Evolutionary conservation across 2,888 invertebrate genomes (phyloP), one percentile per base, ranked within the genome.

Genomic region (Elysia crispata): DNA sequence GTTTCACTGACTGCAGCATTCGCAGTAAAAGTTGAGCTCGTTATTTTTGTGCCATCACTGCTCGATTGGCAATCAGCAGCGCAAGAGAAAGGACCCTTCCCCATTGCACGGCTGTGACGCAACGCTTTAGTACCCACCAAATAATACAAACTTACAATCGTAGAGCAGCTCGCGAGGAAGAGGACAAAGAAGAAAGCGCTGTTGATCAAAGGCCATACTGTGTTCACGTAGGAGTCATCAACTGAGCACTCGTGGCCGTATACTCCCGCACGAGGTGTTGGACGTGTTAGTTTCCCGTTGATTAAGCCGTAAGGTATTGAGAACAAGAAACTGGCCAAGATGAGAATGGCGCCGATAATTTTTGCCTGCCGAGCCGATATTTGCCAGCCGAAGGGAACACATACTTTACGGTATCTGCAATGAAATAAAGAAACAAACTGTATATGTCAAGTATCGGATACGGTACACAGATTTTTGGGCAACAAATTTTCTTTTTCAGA

Each of bases 321-420:
- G 28, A 74, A 74, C 18, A 41, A 11, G 41, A 41, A 3, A 11
- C 41, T 41, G 41, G 41, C 11, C 5, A 11, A 1, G 1, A 78
- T 57, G 20, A 74, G 3, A 18, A 33, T 18, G 18, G 66, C n/a
- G n/a, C 70, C 54, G 13, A 78, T 41, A 1, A 75, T 72, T 33
- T 50, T 64, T 5, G 76, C 74, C 8, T 50, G 25, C 1, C 49
- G 60, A 0, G 69, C 18, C 3, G 78, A 23, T 3, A 60, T 41
- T 31, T 75, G 82, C 57, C 30, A 76, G 11, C 23, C n/a, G 31
- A 60, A 66, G 0, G 72, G 49, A 0, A 41, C 33, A 62, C 80
- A 82, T 66, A 82, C 76, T 25, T 73, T 76, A 6, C 82, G 50
- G n/a, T 80, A 72, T 11, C 82, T 80, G 72, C 66, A 79, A 73